These are phyloP conservation scores for Drosophila neotestacea DNA, from an alignment of 2,888 invertebrate species.

Conservation along the genomic window DNA sequence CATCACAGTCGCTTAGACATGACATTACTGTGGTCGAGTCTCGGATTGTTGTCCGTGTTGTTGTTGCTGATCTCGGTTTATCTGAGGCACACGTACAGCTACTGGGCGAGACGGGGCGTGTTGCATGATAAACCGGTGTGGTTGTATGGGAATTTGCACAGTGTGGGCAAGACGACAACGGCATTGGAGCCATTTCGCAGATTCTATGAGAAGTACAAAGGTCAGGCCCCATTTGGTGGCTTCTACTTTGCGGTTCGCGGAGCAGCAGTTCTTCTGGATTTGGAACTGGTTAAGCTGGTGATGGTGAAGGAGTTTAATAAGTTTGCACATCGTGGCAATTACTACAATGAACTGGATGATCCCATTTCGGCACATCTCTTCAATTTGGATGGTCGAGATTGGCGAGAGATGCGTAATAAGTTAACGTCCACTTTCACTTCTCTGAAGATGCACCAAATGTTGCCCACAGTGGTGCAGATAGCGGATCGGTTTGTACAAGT, in stretches of 20 bases:
- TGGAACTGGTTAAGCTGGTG: conserved; percentile 82
- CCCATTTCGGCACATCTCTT: conserved; percentile 84
- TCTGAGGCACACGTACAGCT: conserved; percentile 54
- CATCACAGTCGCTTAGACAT: conserved; percentile 30
- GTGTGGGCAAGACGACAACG: conserved; percentile 63
- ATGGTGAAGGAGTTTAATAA: conserved; percentile 84
- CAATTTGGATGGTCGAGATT: conserved; percentile 84
- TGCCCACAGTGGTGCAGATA: conserved; percentile 83
- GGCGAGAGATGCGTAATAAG: conserved; percentile 85
- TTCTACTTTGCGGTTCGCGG: conserved; percentile 74
- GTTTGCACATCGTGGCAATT: conserved; percentile 83
- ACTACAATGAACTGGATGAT: conserved; percentile 82
- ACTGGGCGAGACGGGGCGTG: conserved; percentile 72
- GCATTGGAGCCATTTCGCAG: conserved; percentile 64
- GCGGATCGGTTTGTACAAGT: conserved; percentile 72
- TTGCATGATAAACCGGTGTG: conserved; percentile 66
- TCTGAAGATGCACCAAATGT: conserved; percentile 86
- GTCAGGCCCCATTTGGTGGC: conserved; percentile 70
- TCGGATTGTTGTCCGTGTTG: conserved; percentile 30
- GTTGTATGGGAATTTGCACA: conserved; percentile 66
- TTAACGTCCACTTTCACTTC: conserved; percentile 86
- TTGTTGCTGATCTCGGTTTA: conserved; percentile 26
- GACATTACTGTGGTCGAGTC: conserved; percentile 40
- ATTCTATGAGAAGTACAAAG: conserved; percentile 75
- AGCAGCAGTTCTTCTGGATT: conserved; percentile 69